These are phyloP conservation scores for Oscheius sp. DNA, from an alignment of 2,888 invertebrate species.

Conservation along the genomic window DNA sequence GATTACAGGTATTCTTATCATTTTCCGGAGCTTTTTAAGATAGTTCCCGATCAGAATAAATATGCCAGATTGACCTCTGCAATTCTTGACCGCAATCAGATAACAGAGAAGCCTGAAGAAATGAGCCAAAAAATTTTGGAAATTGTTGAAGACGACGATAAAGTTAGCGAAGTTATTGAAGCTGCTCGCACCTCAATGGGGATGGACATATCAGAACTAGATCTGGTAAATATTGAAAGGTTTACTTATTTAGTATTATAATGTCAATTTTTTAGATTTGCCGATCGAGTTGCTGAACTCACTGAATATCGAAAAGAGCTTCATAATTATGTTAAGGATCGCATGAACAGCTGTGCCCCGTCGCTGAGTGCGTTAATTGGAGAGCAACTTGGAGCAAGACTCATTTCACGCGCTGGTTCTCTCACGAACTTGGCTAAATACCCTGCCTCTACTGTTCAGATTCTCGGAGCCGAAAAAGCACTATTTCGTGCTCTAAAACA, in stretches of 20 bases:
- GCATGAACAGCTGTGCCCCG: conserved; percentile 93
- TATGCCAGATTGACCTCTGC: conserved; percentile 85
- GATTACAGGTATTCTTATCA: conserved; percentile 94
- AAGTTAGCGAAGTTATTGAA: conserved; percentile 87
- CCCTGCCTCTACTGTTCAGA: conserved; percentile 97
- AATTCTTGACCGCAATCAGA: conserved; percentile 78
- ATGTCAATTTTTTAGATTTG: too few species aligned
- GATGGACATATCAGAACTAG: conserved; percentile 93
- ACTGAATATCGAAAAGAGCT: conserved; percentile 87
- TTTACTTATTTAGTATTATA: too few species aligned
- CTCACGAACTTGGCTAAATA: conserved; percentile 96
- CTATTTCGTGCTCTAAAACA: conserved; percentile 79
- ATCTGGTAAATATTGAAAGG: conserved; percentile 77
- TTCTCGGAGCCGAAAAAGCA: conserved; percentile 96
- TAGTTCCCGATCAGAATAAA: conserved; percentile 92
- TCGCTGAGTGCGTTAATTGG: conserved; percentile 92
- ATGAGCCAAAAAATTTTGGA: conserved; percentile 46
- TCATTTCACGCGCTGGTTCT: conserved; percentile 98
- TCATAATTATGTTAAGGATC: conserved; percentile 85
- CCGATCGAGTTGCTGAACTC: conserved; percentile 82
- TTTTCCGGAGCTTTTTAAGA: conserved; percentile 95
- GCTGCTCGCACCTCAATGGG: conserved; percentile 97
- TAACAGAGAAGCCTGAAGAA: conserved; percentile 53
- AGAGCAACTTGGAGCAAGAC: conserved; percentile 92
- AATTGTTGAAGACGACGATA: conserved; percentile 77